Conservation (phyloP, 2,113 vertebrate species). For the Corythaeola cristata region DNA sequence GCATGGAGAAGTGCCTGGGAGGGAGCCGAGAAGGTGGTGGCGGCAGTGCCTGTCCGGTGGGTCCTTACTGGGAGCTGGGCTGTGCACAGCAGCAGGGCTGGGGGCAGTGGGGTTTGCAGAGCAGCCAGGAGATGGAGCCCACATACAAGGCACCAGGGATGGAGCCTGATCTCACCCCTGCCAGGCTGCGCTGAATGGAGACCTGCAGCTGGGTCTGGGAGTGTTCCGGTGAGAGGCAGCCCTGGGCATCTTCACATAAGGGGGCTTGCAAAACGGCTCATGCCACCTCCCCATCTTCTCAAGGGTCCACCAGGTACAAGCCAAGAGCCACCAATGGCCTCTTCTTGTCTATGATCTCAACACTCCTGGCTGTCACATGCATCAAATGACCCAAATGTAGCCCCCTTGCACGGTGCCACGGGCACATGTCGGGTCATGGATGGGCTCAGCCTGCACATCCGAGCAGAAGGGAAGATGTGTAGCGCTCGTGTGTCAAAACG, state of each 20-base stretch:
- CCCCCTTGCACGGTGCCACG: background rate
- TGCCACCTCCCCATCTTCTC: background rate
- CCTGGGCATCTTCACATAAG: background rate
- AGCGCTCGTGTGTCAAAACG: rapidly evolving
- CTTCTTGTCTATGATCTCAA: background rate
- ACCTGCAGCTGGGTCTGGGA: background rate
- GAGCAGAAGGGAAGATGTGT: background rate
- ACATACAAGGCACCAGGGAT: background rate
- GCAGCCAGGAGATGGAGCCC: conserved; percentile 56
- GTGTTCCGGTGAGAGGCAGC: background rate
- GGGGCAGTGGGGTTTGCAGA: background rate
- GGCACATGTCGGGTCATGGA: rapidly evolving
- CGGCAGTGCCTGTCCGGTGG: background rate
- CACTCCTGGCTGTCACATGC: too few relatives aligned
- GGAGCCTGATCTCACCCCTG: background rate
- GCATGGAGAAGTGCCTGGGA: background rate
- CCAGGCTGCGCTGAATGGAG: background rate
- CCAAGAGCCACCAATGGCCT: background rate
- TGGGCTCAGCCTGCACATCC: background rate
- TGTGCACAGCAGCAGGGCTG: background rate
- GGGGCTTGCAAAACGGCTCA: background rate
- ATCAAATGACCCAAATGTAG: background rate
- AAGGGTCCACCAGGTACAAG: background rate
- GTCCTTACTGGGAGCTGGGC: background rate
- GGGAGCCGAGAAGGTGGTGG: background rate